These are phyloP conservation scores for Aphaenogaster rudis DNA, from an alignment of 1,140 invertebrate genomes.

Conservation along the genomic window DNA sequence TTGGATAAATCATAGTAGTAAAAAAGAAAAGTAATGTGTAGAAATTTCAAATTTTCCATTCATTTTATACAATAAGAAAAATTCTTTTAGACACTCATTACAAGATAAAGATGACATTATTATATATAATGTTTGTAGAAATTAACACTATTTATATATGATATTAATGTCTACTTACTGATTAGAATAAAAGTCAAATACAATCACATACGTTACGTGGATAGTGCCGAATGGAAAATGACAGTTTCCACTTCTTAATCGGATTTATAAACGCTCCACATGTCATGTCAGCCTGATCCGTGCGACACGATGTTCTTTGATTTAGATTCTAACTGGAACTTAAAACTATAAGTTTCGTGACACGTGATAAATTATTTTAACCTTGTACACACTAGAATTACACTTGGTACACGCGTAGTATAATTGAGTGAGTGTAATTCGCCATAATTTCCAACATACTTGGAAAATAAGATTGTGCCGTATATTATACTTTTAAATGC, in stretches of 20 bases:
- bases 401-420: neutral
- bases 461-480: neutral
- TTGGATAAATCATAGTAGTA: neutral
- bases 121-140: neutral
- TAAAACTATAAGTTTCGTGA: constrained; percentile 5
- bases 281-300: constrained; percentile 1
- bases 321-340: constrained; percentile 13
- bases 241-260: neutral
- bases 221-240: neutral
- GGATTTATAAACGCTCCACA: neutral
- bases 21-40: neutral
- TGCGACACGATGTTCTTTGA: neutral
- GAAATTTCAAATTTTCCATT: neutral
- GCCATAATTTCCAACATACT: constrained; percentile 3
- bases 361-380: constrained; percentile 26
- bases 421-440: neutral
- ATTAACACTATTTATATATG: neutral
- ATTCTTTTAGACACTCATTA: neutral
- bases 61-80: neutral
- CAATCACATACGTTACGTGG: neutral
- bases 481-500: neutral
- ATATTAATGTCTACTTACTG: neutral
- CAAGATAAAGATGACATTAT: neutral
- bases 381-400: neutral
- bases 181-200: neutral